A percentile compares a stretch with the other conserved stretches of the same genome.
Evolutionary conservation across 2,888 invertebrate genomes (phyloP).

Genomic region (Syrista parreyssii): DNA sequence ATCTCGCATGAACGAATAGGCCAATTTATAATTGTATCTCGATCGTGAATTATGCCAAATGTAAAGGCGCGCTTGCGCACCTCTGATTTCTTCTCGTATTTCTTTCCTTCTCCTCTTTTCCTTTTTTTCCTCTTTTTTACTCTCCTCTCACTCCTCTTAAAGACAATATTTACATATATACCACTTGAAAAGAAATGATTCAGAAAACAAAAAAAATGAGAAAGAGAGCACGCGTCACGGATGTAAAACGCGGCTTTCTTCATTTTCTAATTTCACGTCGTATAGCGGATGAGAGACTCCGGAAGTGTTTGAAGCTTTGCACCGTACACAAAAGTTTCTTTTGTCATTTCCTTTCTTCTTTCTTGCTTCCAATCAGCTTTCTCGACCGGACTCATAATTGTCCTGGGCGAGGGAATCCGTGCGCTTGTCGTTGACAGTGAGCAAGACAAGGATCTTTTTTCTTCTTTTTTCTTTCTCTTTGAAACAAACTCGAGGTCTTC

Average conservation of each 20-base stretch:
- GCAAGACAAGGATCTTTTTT: neutral
- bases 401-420: neutral
- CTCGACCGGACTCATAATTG: neutral
- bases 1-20: neutral
- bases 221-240: constrained; percentile 12
- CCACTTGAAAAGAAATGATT: constrained; percentile 31
- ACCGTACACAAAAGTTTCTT: constrained; percentile 23
- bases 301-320: constrained; percentile 22
- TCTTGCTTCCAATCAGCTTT: constrained; percentile 9
- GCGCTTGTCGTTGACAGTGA: neutral
- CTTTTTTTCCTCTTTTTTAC: neutral
- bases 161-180: constrained; percentile 38
- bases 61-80: neutral
- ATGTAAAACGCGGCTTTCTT: neutral
- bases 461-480: neutral
- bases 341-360: neutral
- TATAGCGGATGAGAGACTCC: neutral
- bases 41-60: neutral
- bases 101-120: constrained; percentile 5
- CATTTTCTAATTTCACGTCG: neutral
- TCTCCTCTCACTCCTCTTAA: constrained; percentile 1
- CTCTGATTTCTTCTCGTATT: constrained; percentile 7
- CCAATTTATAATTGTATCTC: neutral
- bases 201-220: constrained; percentile 40
- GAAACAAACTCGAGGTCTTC: neutral